Percentiles rank a stretch among this genome's conserved stretches.
phyloP scores from a whole-genome alignment of 2,888 invertebrate species.

The Rhagium mordax region DNA sequence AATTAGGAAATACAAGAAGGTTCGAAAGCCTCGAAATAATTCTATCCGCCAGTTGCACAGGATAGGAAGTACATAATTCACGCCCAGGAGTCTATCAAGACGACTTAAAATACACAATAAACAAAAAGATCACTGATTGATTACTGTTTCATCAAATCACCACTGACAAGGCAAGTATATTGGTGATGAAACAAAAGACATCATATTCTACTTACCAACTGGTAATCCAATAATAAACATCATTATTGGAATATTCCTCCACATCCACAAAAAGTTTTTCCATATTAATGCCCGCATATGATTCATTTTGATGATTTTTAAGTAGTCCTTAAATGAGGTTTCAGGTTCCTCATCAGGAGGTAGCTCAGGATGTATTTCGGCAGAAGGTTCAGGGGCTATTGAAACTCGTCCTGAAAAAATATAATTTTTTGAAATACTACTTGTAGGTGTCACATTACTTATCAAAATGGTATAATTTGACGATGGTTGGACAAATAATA shows the following conservation, averaged over 20 bases:
- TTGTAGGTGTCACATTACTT: neutral
- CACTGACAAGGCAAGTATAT: too few species aligned
- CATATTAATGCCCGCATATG: conserved; percentile 89
- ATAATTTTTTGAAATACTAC: neutral
- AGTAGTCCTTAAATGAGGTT: conserved; percentile 72
- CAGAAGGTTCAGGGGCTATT: conserved; percentile 72
- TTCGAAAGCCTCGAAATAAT: too few species aligned
- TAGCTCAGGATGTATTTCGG: conserved; percentile 71
- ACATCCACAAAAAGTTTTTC: conserved; percentile 91
- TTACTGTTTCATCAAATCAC: too few species aligned
- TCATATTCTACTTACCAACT: conserved; percentile 72
- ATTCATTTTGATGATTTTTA: conserved; percentile 77
- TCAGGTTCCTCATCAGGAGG: conserved; percentile 79
- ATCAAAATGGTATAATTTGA: neutral
- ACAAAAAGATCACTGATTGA: too few species aligned
- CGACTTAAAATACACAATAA: too few species aligned
- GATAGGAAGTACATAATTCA: too few species aligned
- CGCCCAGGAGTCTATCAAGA: too few species aligned
- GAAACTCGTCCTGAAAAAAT: conserved; percentile 71
- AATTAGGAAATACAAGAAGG: too few species aligned
- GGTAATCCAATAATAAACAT: conserved; percentile 90
- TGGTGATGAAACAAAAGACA: too few species aligned
- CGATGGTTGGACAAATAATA: too few species aligned
- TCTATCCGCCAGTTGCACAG: too few species aligned
- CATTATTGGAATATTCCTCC: conserved; percentile 87